phyloP scores from a whole-genome alignment of 2,888 invertebrate species.

The Archips crataeganus region DNA sequence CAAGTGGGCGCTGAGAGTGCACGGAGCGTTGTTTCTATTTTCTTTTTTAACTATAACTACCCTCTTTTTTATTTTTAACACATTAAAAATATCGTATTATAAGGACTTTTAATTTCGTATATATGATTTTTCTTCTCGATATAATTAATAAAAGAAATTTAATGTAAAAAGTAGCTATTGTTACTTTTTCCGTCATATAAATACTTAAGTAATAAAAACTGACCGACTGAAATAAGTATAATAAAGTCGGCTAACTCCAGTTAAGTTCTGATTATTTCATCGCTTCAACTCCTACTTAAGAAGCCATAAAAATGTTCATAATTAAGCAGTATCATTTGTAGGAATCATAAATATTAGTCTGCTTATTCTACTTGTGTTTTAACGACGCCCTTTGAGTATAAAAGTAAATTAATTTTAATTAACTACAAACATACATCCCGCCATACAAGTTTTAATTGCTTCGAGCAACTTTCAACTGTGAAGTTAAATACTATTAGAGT shows the following conservation, averaged over 20 bases:
- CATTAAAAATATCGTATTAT: neutral
- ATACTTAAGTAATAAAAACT: too few relatives aligned
- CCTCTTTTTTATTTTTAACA: neutral
- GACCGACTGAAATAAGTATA: too few relatives aligned
- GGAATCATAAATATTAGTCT: constrained; percentile 15
- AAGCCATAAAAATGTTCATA: neutral
- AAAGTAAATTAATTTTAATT: constrained; percentile 37
- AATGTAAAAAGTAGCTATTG: too few relatives aligned
- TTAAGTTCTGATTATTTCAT: neutral
- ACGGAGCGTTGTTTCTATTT: neutral
- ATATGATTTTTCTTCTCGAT: too few relatives aligned
- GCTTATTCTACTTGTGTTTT: constrained; percentile 14
- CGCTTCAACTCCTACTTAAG: neutral
- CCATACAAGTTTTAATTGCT: neutral
- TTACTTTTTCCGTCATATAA: too few relatives aligned
- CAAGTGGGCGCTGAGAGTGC: constrained; percentile 2
- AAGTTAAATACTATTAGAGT: neutral
- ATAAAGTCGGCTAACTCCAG: neutral
- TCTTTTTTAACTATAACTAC: neutral
- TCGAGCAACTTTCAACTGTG: neutral
- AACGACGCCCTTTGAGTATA: constrained; percentile 23
- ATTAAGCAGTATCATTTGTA: constrained; percentile 22
- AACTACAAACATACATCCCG: neutral
- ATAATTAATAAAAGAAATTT: neutral
- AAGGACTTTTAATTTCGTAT: too few relatives aligned